A percentile compares a stretch with the other conserved stretches of the same genome.
Conservation (phyloP, 2,797 vertebrate genomes). For the Artibeus lituratus region DNA sequence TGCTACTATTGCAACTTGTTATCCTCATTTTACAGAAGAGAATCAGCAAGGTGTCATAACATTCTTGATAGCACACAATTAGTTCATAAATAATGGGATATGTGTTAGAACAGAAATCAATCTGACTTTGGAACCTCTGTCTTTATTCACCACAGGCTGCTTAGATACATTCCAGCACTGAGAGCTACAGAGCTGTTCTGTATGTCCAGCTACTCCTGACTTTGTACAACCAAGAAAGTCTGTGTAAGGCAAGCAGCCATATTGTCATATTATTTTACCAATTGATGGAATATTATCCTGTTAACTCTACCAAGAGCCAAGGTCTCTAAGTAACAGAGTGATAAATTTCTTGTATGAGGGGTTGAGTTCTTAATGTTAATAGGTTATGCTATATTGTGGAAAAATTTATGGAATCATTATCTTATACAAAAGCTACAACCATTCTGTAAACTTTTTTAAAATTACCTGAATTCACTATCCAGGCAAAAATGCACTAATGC, state of each 20-base stretch:
- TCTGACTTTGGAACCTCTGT: background rate
- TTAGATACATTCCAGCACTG: background rate
- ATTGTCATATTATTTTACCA: background rate
- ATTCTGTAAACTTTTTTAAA: conserved; percentile 30
- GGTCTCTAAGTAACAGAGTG: background rate
- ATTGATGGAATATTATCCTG: background rate
- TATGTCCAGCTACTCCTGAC: background rate
- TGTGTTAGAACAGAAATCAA: background rate
- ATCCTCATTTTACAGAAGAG: background rate
- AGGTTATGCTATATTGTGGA: conserved; percentile 23
- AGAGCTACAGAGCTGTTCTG: background rate
- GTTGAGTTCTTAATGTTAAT: conserved; percentile 39
- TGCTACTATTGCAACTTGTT: background rate
- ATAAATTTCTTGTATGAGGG: conserved; percentile 2
- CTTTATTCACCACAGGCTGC: background rate
- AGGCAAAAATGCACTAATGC: conserved; percentile 53
- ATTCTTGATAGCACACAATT: background rate
- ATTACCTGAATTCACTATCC: conserved; percentile 41
- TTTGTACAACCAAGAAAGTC: background rate
- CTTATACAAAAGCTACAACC: conserved; percentile 51
- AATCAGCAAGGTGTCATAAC: background rate
- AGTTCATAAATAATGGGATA: background rate
- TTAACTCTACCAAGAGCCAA: background rate
- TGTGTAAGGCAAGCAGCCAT: background rate
- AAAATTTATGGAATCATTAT: conserved; percentile 36